These are phyloP conservation scores for Pocillopora meandrina DNA, from an alignment of 92 coral and sea anemone species.

Conservation along the genomic window DNA sequence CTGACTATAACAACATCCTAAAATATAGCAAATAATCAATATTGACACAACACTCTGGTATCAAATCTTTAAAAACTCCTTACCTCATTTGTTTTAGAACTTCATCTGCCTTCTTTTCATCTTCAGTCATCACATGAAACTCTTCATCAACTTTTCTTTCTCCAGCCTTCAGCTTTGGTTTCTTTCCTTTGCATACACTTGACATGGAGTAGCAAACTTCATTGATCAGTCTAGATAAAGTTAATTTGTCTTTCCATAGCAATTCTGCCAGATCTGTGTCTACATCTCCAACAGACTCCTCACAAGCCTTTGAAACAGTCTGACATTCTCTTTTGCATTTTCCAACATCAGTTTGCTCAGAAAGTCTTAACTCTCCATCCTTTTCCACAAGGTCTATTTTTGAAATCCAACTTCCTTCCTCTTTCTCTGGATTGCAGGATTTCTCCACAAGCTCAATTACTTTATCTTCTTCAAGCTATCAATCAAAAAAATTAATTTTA, in stretches of 20 bases:
- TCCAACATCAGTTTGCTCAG: conserved; percentile 76
- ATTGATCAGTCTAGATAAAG: conserved; percentile 86
- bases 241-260: conserved; percentile 89
- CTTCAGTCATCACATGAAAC: conserved; percentile 82
- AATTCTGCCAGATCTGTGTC: conserved; percentile 96
- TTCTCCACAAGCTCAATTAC: conserved; percentile 90
- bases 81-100: conserved; percentile 89
- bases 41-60: too few relatives aligned
- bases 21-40: too few relatives aligned
- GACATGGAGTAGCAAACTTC: conserved; percentile 92
- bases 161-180: conserved; percentile 60
- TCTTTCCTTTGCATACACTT: conserved; percentile 71
- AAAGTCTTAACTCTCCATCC: conserved; percentile 62
- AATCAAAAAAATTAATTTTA: not conserved
- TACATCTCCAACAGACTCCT: conserved; percentile 87
- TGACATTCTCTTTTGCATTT: conserved; percentile 86
- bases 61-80: not conserved
- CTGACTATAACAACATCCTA: too few relatives aligned
- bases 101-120: conserved; percentile 94
- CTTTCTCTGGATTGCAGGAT: conserved; percentile 89
- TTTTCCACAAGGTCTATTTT: conserved; percentile 80
- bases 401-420: conserved; percentile 97
- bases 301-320: conserved; percentile 97
- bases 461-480: conserved; percentile 89
- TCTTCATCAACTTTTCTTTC: conserved; percentile 73